Evolutionary conservation across 92 coral and sea anemone species (phyloP).

Genomic region (Parazoanthus atlanticus): DNA sequence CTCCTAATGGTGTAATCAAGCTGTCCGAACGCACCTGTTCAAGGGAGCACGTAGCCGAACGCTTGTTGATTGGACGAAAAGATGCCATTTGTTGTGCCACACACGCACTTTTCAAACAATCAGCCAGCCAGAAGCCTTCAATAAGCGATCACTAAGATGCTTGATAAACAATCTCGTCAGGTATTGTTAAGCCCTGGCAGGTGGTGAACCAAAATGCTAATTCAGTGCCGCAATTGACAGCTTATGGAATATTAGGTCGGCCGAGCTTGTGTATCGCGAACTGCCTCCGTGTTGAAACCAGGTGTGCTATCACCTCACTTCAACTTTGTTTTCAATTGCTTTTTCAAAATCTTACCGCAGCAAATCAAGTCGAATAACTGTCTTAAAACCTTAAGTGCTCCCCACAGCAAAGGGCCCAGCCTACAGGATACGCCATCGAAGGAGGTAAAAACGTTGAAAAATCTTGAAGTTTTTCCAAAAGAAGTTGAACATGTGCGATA

Average conservation of each 20-base stretch:
- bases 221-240: slow-evolving; percentile 69
- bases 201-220: slow-evolving; percentile 87
- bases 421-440: slow-evolving; percentile 39
- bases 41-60: background rate
- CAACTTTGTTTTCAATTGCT: background rate
- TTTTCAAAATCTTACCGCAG: background rate
- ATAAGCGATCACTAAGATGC: slow-evolving; percentile 66
- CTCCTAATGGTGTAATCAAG: slow-evolving; percentile 38
- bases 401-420: background rate
- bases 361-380: background rate
- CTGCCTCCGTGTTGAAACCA: slow-evolving; percentile 53
- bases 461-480: background rate
- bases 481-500: slow-evolving; percentile 56
- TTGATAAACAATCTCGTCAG: slow-evolving; percentile 83
- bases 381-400: background rate
- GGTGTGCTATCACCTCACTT: slow-evolving; percentile 53
- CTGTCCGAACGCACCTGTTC: slow-evolving; percentile 52
- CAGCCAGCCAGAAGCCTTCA: slow-evolving; percentile 63
- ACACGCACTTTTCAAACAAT: slow-evolving; percentile 60
- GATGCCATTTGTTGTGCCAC: slow-evolving; percentile 57
- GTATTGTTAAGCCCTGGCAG: slow-evolving; percentile 72
- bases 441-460: slow-evolving; percentile 17
- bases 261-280: slow-evolving; percentile 57
- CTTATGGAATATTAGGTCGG: slow-evolving; percentile 60
- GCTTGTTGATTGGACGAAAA: slow-evolving; percentile 41